phyloP scores from a whole-genome alignment of 1,140 invertebrate genomes.

The Nymphalis io region DNA sequence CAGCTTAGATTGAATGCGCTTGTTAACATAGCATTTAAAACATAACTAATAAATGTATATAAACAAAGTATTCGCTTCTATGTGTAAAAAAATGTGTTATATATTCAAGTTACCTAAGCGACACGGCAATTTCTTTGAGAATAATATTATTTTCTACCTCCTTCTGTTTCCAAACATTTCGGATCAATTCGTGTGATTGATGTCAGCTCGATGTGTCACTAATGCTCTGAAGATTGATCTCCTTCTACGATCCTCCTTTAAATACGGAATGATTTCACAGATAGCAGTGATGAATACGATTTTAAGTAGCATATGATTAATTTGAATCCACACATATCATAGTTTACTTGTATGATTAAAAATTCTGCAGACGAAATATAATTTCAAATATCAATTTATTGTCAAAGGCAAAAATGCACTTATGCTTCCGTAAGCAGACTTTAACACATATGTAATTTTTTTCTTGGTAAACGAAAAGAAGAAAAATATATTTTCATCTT shows the following conservation, averaged over 20 bases:
- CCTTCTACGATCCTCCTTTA: slow-evolving; percentile 34
- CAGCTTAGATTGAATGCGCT: too few species aligned
- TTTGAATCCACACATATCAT: neutral
- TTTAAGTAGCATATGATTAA: slow-evolving; percentile 36
- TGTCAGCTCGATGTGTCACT: slow-evolving; percentile 45
- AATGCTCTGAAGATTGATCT: slow-evolving; percentile 57
- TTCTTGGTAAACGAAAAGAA: too few species aligned
- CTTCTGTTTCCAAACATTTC: slow-evolving; percentile 20
- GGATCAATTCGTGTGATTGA: slow-evolving; percentile 51
- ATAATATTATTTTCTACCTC: slow-evolving; percentile 22
- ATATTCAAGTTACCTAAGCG: neutral
- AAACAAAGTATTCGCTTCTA: too few species aligned
- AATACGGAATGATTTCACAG: slow-evolving; percentile 28
- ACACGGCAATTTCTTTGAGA: neutral
- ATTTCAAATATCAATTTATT: too few species aligned
- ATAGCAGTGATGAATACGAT: slow-evolving; percentile 39
- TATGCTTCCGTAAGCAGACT: too few species aligned
- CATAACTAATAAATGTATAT: too few species aligned
- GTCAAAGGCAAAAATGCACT: too few species aligned
- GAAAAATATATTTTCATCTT: too few species aligned
- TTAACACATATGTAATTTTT: too few species aligned
- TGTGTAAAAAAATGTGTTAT: too few species aligned
- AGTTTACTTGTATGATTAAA: neutral
- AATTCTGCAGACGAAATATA: too few species aligned
- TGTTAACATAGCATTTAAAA: too few species aligned